Percentiles rank a stretch among this genome's conserved stretches.
Evolutionary conservation across 2,797 vertebrate species (phyloP).

Genomic region (Hyperoplus lanceolatus): DNA sequence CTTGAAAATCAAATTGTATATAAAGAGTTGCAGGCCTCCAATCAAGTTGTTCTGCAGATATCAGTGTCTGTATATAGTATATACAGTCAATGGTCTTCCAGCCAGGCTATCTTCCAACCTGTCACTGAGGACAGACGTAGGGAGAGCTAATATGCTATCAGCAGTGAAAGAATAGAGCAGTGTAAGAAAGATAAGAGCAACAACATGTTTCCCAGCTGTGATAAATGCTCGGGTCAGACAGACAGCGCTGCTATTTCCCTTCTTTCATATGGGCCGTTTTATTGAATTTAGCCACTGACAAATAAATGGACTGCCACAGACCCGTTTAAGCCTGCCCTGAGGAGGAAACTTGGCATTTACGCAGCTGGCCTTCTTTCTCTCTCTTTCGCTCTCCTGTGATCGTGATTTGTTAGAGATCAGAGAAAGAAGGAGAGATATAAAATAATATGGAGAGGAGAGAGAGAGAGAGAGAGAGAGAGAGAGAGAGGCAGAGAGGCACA

Average conservation of each 20-base stretch:
- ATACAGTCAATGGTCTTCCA: conserved; percentile 16
- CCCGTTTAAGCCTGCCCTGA: conserved; percentile 90
- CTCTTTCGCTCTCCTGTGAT: conserved; percentile 41
- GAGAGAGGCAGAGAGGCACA: conserved; percentile 40
- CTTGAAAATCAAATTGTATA: background rate
- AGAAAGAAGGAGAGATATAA: conserved; percentile 26
- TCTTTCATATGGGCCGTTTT: conserved; percentile 92
- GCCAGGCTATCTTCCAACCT: conserved; percentile 21
- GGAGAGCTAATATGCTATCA: conserved; percentile 87
- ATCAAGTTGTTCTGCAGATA: conserved; percentile 2
- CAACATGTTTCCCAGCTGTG: conserved; percentile 90
- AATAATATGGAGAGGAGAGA: background rate
- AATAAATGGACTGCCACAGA: conserved; percentile 92
- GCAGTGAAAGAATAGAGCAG: conserved; percentile 89
- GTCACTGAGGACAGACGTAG: conserved; percentile 66
- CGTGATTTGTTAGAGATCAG: conserved; percentile 52
- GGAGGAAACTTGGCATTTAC: conserved; percentile 85
- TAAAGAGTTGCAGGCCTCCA: background rate
- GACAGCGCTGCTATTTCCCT: conserved; percentile 91
- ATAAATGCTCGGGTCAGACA: conserved; percentile 88
- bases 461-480: conserved; percentile 42
- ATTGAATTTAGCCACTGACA: conserved; percentile 95
- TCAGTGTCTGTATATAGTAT: conserved; percentile 24
- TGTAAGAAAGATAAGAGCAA: conserved; percentile 91
- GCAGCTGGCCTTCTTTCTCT: conserved; percentile 59